These are phyloP conservation scores for Silurus meridionalis DNA, from an alignment of 2,113 vertebrate genomes.

Conservation along the genomic window DNA sequence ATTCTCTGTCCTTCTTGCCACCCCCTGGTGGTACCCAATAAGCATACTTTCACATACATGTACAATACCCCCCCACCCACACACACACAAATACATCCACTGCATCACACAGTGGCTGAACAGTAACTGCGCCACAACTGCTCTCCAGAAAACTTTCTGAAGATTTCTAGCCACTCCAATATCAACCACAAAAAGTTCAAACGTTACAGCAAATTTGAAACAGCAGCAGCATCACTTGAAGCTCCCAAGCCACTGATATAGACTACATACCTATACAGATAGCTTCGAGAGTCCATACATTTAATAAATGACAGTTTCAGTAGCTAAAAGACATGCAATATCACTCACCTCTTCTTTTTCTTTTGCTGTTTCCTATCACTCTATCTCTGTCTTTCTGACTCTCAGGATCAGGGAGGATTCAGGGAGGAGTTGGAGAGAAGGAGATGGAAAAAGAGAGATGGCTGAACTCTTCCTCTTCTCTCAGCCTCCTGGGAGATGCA, in stretches of 20 bases:
- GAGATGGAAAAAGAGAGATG: conserved; percentile 15
- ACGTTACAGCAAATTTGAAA: background rate
- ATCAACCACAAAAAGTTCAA: background rate
- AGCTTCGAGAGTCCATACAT: background rate
- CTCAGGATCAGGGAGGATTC: conserved; percentile 9
- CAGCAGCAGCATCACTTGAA: background rate
- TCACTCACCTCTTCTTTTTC: conserved; percentile 28
- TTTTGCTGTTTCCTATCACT: background rate
- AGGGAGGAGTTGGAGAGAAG: background rate
- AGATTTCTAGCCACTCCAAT: conserved; percentile 33
- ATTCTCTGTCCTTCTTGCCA: background rate
- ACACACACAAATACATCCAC: background rate
- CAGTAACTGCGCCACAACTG: conserved; percentile 41
- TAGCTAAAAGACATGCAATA: background rate
- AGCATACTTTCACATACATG: background rate
- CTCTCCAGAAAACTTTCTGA: conserved; percentile 31
- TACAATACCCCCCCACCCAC: background rate
- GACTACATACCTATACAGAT: too few relatives aligned
- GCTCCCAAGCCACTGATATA: background rate
- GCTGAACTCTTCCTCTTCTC: conserved; percentile 35
- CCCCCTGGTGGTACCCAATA: background rate
- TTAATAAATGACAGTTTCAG: background rate
- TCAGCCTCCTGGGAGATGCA: conserved; percentile 28
- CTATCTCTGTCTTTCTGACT: conserved; percentile 4
- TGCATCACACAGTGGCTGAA: conserved; percentile 16